These are phyloP conservation scores for Microctonus aethiopoides DNA, from an alignment of 2,888 invertebrate genomes.

Conservation along the genomic window DNA sequence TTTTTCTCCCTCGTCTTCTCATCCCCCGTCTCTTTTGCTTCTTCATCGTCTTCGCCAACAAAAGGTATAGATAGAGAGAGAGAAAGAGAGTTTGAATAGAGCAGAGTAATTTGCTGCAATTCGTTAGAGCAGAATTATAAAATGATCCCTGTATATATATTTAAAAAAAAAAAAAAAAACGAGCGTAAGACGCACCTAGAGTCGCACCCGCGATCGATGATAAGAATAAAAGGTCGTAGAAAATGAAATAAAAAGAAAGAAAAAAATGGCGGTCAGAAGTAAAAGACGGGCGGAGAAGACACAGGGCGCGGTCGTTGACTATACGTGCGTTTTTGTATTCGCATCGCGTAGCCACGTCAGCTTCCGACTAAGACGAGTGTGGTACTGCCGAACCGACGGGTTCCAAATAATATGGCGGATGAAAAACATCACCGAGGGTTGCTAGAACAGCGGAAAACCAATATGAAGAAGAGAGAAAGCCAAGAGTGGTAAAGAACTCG, in stretches of 20 bases:
- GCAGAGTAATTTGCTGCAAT: constrained; percentile 21
- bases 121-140: constrained; percentile 28
- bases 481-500: constrained; percentile 28
- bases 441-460: constrained; percentile 12
- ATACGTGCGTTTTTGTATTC: constrained; percentile 40
- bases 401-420: constrained; percentile 21
- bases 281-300: neutral
- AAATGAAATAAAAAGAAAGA: constrained; percentile 14
- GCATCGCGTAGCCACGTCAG: constrained; percentile 34
- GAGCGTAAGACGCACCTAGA: neutral
- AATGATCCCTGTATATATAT: constrained; percentile 14
- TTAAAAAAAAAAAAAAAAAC: neutral
- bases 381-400: constrained; percentile 30
- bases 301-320: constrained; percentile 13
- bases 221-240: constrained; percentile 15
- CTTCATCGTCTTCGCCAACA: too few relatives aligned
- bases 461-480: constrained; percentile 8
- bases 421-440: constrained; percentile 35
- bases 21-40: constrained; percentile 16
- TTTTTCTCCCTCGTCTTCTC: too few relatives aligned
- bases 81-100: constrained; percentile 16
- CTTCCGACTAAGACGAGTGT: constrained; percentile 8
- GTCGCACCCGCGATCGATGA: constrained; percentile 6
- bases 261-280: neutral
- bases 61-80: too few relatives aligned